phyloP scores from a whole-genome alignment of 2,888 invertebrate species.

The Drosophila maculinotata region DNA sequence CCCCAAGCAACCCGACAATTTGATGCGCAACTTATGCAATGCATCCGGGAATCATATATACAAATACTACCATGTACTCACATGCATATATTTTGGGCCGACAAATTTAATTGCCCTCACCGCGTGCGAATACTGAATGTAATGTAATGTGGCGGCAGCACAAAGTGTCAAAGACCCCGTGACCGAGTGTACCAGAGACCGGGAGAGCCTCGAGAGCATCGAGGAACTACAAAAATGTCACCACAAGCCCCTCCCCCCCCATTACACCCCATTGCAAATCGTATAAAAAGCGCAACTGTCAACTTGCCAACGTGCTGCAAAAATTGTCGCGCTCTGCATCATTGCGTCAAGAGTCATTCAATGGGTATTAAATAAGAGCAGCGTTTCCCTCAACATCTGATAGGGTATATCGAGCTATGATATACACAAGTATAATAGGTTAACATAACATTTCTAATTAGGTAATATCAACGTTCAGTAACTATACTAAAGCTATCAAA shows the following conservation, averaged over 20 bases:
- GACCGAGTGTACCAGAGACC: slow-evolving; percentile 80
- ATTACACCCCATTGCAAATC: too few species aligned
- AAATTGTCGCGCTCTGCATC: slow-evolving; percentile 46
- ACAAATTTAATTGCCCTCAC: slow-evolving; percentile 65
- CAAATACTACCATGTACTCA: slow-evolving; percentile 1
- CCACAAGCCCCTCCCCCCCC: slow-evolving; percentile 12
- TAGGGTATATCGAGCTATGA: slow-evolving; percentile 37
- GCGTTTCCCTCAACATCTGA: not conserved
- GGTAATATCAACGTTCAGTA: too few species aligned
- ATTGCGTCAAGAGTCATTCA: slow-evolving; percentile 54
- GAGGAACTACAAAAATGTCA: slow-evolving; percentile 44
- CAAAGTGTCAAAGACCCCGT: slow-evolving; percentile 83
- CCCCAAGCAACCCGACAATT: slow-evolving; percentile 42
- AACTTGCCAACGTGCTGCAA: slow-evolving; percentile 67
- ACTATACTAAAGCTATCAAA: too few species aligned
- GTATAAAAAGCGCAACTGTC: slow-evolving; percentile 58
- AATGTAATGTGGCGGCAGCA: slow-evolving; percentile 3
- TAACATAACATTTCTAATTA: not conserved
- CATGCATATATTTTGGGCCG: slow-evolving; percentile 34
- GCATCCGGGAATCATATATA: slow-evolving; percentile 63
- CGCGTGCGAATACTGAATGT: slow-evolving; percentile 13
- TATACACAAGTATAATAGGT: not conserved
- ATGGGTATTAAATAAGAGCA: slow-evolving; percentile 30
- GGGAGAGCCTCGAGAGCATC: slow-evolving; percentile 25
- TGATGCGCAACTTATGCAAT: slow-evolving; percentile 70